Base-by-base conservation (phyloP, 2,113 vertebrate genomes). In the Amphiprion ocellaris region DNA sequence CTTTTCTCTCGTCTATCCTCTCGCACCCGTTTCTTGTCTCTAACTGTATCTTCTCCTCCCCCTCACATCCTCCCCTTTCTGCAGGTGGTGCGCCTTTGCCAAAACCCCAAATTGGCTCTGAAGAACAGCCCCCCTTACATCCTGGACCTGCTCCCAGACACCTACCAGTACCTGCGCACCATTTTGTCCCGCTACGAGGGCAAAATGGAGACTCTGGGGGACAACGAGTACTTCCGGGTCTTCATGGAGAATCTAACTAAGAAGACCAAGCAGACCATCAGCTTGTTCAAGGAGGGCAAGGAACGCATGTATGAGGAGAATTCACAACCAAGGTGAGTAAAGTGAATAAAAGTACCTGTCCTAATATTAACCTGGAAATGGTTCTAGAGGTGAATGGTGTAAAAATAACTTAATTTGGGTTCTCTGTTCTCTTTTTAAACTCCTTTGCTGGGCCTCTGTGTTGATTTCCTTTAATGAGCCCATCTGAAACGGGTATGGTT, bases 71-170 rank as follows among this genome's bases (percentile, higher is more conserved):
- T 82, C 65, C 8, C 46, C 53, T 65, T 73, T 79, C 33, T 84
- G 90, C 91, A 99, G 98, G 98, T 99, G 94, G 98, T 99, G 4
- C 95, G 98, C 12, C 92, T 99, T 78, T 99, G 98, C 85, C 98
- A 99, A 94, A 99, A 98, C 89, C 97, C 98, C 67, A 98, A 99
- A 61, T 83, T 99, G 94, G 98, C 97, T 0, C 77, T 99, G 83
- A 99, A 99, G 94, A 99, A 99, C 95, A 99, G 98, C 92, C 98
- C 98, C 21, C 98, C 98, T 26, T 99, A 99, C 86, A 99, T 99
- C 93, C 94, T 99, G 69, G 98, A 99, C 88, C 94, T 99, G 86
- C 95, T 99, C 16, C 98, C 98, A 7, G 98, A 99, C 84, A 98
- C 98, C 66, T 99, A 99, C 92, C 98, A 99, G 93, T 97, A 99